phyloP scores from a whole-genome alignment of 2,797 vertebrate genomes.

The Acestrorhynchus altus region DNA sequence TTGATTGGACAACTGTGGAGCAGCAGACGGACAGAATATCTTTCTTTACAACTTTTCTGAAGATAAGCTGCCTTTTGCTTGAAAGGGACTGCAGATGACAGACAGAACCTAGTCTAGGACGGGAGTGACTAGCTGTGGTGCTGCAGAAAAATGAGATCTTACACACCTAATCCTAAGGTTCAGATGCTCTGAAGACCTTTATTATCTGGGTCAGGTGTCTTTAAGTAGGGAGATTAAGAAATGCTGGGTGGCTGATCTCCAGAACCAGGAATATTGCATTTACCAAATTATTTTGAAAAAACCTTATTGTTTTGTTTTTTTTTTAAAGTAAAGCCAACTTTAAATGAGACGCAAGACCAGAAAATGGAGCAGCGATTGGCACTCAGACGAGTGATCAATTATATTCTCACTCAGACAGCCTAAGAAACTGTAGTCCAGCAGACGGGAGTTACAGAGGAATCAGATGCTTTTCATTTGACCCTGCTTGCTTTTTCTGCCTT shows the following conservation, averaged over 20 bases:
- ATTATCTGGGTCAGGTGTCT: too few relatives aligned
- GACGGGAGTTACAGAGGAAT: background rate
- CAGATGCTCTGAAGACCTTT: too few relatives aligned
- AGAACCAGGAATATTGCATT: too few relatives aligned
- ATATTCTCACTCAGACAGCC: background rate
- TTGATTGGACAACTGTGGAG: constrained; percentile 13
- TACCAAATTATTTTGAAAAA: too few relatives aligned
- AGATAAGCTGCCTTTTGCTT: background rate
- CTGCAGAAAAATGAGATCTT: too few relatives aligned
- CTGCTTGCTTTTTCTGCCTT: background rate
- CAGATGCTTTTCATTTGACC: background rate
- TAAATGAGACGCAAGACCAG: too few relatives aligned
- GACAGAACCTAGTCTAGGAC: background rate
- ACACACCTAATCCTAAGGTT: too few relatives aligned
- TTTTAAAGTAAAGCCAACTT: too few relatives aligned
- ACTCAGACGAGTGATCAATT: background rate
- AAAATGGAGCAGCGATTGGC: background rate
- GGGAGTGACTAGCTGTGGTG: background rate
- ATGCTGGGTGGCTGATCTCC: too few relatives aligned
- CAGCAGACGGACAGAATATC: constrained; percentile 37
- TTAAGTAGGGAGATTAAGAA: too few relatives aligned
- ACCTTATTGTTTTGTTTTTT: too few relatives aligned
- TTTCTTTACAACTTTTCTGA: constrained; percentile 26
- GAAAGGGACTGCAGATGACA: background rate
- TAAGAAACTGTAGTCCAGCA: background rate